These are phyloP conservation scores for Leptobrachium ailaonicum DNA, from an alignment of 2,113 vertebrate species.

Conservation along the genomic window DNA sequence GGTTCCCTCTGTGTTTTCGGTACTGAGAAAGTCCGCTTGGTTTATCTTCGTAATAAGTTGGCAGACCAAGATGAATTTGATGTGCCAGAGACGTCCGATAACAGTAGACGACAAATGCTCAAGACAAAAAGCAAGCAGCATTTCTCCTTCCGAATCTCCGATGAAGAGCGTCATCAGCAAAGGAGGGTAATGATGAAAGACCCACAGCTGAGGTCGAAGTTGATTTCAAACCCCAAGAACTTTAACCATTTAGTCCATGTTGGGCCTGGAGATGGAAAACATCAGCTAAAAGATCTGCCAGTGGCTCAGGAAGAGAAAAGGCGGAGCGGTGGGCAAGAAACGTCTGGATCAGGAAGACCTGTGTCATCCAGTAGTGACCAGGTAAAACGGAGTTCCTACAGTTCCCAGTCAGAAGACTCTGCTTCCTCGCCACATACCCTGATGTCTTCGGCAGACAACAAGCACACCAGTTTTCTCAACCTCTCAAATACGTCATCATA, in stretches of 20 bases:
- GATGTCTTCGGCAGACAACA: conserved; percentile 44
- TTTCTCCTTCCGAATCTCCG: conserved; percentile 64
- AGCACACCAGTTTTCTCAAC: conserved; percentile 21
- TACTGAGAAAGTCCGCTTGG: conserved; percentile 64
- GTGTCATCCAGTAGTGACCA: conserved; percentile 38
- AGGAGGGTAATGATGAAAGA: conserved; percentile 69
- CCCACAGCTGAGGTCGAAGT: conserved; percentile 61
- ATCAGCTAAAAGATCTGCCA: conserved; percentile 44
- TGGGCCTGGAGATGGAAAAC: conserved; percentile 55
- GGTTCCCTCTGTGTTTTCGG: conserved; percentile 65
- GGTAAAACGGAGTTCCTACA: conserved; percentile 60
- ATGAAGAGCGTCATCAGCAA: conserved; percentile 60
- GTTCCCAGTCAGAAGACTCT: conserved; percentile 62
- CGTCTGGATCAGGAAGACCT: conserved; percentile 50
- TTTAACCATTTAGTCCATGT: conserved; percentile 70
- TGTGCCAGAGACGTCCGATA: conserved; percentile 63
- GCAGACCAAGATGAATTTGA: conserved; percentile 66
- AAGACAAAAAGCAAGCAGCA: conserved; percentile 65
- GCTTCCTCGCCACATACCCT: conserved; percentile 56
- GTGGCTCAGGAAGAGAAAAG: conserved; percentile 53
- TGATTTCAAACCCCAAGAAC: conserved; percentile 67
- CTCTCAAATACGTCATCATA: conserved; percentile 18
- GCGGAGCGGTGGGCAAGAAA: conserved; percentile 38
- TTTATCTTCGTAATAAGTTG: conserved; percentile 64
- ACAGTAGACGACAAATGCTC: conserved; percentile 65